Evolutionary conservation across 2,888 invertebrate species (phyloP).

Genomic region (Ellobium chinense): DNA sequence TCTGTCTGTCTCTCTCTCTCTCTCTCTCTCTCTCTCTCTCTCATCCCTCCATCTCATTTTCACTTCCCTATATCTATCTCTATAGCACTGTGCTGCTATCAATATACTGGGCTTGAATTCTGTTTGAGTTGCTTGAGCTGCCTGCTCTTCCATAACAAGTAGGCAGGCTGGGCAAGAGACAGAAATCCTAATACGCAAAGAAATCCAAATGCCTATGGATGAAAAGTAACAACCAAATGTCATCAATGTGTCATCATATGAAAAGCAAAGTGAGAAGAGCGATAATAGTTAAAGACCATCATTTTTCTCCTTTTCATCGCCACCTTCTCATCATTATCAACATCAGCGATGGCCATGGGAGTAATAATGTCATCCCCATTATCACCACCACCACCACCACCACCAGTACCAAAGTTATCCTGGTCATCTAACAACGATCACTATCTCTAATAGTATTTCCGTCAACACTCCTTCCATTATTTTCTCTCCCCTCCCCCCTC

Average conservation of each 20-base stretch:
- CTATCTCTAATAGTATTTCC: no score
- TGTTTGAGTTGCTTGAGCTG: background rate
- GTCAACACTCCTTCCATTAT: no score
- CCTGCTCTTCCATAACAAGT: conserved; percentile 25
- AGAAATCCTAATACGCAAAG: conserved; percentile 19
- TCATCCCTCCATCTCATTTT: background rate
- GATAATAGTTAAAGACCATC: background rate
- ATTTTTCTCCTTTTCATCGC: background rate
- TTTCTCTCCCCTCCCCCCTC: no score
- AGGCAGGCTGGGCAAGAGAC: conserved; percentile 21
- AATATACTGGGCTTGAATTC: no score
- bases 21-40: conserved; percentile 16
- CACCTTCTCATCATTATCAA: background rate
- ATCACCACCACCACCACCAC: no score
- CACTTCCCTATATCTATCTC: background rate
- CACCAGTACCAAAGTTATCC: no score
- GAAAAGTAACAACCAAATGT: background rate
- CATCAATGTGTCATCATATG: background rate
- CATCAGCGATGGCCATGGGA: background rate
- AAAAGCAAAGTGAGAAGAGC: background rate
- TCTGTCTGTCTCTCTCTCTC: conserved; percentile 13
- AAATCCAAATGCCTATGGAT: conserved; percentile 33
- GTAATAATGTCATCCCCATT: background rate
- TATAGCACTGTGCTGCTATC: no score
- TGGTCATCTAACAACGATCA: no score